Evolutionary conservation across 2,797 vertebrate species (phyloP), one percentile per base, ranked within the genome.

Genomic region (Artibeus jamaicensis): DNA sequence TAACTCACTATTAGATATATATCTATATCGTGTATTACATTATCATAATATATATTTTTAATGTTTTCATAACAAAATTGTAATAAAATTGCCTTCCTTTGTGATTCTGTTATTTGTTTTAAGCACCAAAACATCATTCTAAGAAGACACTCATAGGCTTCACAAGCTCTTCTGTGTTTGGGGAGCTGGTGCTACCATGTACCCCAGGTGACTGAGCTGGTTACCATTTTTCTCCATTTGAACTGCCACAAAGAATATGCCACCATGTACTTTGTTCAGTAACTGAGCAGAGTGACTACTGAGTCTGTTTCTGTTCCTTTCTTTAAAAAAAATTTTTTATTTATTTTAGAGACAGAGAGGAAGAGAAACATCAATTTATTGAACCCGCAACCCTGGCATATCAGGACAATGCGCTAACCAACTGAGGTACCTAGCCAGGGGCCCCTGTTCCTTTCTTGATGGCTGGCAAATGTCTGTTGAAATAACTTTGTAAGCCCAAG

Each of bases 41-140:
- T 48, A 62, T 37, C 9, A 84, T 50, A 90, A 73, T 83, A 89
- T 62, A 39, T 11, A 68, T 82, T 86, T 83, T 16, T 62, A 87
- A 74, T 29, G 83, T 37, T 81, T 92, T 90, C 10, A 48, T 53
- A 55, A 70, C 9, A 87, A 10, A 8, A 85, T 53, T 82, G 84
- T 79, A 95, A 46, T 84, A 85, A 87, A 70, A 88, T 74, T 90
- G 6, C 15, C 37, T 87, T 83, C 26, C 22, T 92, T 92, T 95
- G 48, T 70, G 78, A 90, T 57, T 88, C 57, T 85, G 4, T 46
- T 12, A 84, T 73, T 79, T 86, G 67, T n/a, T 89, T 91, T 59
- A 67, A 76, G 39, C 48, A 84, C 32, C 4, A 68, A 94, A 95
- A 44, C 22, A 79, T 57, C 42, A 62, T 55, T 76, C 82, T 77